Evolutionary conservation across 2,888 invertebrate species (phyloP), one percentile per base, ranked within the genome.

Genomic region (Barypeithes pellucidus): DNA sequence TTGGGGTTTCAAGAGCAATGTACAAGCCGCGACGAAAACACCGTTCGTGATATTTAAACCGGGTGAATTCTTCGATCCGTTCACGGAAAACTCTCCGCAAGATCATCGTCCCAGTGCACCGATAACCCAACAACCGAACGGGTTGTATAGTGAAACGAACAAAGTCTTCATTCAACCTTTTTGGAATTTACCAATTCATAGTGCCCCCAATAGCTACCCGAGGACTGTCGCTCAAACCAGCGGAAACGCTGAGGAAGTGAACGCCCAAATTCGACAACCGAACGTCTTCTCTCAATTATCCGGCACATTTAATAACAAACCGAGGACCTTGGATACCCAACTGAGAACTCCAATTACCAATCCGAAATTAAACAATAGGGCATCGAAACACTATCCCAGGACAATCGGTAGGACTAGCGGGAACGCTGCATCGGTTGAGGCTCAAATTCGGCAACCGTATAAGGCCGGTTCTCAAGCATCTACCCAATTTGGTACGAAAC

Each of bases 1-100:
- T 36, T 14, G 52, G 43, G 69, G n/a, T 0, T 60, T 60, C 0
- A n/a, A 67, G 24, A 45, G 41, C n/a, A 1, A 22, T 36, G 61
- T 22, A 7, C 3, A 54, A 5, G n/a, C 24, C 14, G 9, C 24
- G 9, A 45, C 16, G 3, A 5, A 29, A 16, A 1, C 9, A n/a
- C 29, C 65, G 11, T 71, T 66, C 16, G 66, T 60, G 43, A 59
- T 63, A 11, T 65, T 68, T 41, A 47, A 41, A 45, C 68, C 68
- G 0, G 73, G 65, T 8, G 73, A 73, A 14, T 68, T 36, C 50
- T 75, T 72, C 33, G 63, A 72, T 33, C 75, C 75, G 3, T 75
- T 72, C 29, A 68, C 54, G 3, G 68, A 73, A 18, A 47, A 22
- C 8, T 16, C 33, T n/a, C 11, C 20, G 16, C 47, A 33, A 33